Base-by-base conservation (phyloP, 2,888 invertebrate species). In the Eupithecia subumbrata region DNA sequence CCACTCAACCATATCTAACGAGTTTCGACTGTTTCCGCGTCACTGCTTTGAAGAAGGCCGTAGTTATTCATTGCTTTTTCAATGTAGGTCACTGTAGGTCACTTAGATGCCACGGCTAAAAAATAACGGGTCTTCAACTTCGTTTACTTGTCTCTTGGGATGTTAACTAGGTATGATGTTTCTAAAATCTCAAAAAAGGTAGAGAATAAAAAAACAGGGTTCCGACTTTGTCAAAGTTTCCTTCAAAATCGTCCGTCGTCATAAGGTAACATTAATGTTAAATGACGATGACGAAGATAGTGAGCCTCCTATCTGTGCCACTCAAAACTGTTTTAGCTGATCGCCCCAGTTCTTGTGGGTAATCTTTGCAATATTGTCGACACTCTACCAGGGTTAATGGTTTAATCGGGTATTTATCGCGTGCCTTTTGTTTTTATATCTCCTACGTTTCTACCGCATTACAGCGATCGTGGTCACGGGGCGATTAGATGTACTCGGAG, bases 21-120 rank as follows among this genome's bases (percentile, higher is more conserved):
- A 68, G 43, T 68, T 68, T 64, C 56, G 56, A 69, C 30, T 74
- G 72, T 79, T 71, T 71, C 48, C 71, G 76, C 75, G 76, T 75
- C 73, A 75, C 69, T 73, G 78, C 76, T 37, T 73, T 45, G 71
- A 72, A 71, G 75, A 76, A 78, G 77, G 77, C 74, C 75, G 70
- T 69, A 70, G 69, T 70, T 70, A 72, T 74, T 71, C 66, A 75
- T 73, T 70, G 75, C 67, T 78, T 81, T 79, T 82, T 77, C 82
- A 84, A 88, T 68, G 68, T 68, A 45, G 68, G 43, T 68, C 68
- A 43, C 16, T 86, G 81, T 88, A 84, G 88, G 88, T 87, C 85
- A 87, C 79, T 77, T 67, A 37, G 66, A 68, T 84, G 69, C 69
- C 84, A 84, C 83, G 82, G 82, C 82, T 81, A 82, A 77, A 84